Base-by-base conservation (phyloP, 2,888 invertebrate species). In the Leptopilina syphax region DNA sequence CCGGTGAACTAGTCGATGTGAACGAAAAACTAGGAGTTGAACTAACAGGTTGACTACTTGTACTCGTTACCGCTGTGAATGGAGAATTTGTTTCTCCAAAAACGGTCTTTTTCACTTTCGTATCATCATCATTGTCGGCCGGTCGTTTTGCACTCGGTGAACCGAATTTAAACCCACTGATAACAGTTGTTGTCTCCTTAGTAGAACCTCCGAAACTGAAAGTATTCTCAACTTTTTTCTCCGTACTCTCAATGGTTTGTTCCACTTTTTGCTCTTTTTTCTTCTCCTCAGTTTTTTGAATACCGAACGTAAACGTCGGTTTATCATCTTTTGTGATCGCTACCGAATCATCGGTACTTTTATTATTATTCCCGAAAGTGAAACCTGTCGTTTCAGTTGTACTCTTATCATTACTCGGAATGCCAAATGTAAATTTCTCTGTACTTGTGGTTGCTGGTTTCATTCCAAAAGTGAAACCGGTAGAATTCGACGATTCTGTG, bases 391-490 rank as follows among this genome's bases (percentile, higher is more conserved):
- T 41, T 73, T 70, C 12, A 10, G 10, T 50, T 12, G 50, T 12
- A 24, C 79, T 77, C n/a, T 82, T 78, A 0, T 78, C 41, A 6
- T 68, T 67, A 65, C 84, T 87, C 5, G 85, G 86, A 0, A 88
- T 79, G 0, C 90, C 91, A 79, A 92, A 91, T 9, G 85, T 87
- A 67, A 91, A 90, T 57, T 85, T 84, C 47, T 73, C 65, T 1
- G 83, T 44, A 13, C 80, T 34, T 8, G 83, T 73, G 77, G 82
- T 7, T 54, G 9, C 12, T n/a, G 81, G 41, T 47, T 90, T 86
- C 57, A 87, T 88, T 2, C 92, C 92, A 82, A 93, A 93, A n/a
- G 86, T 90, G 68, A 93, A 93, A 50, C 89, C 89, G 54, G 88
- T 85, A 0, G 34, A 34, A 34, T 34, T 34, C 5, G 87, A 83